Evolutionary conservation across 2,113 vertebrate species (phyloP).

Genomic region (Callionymus lyra): DNA sequence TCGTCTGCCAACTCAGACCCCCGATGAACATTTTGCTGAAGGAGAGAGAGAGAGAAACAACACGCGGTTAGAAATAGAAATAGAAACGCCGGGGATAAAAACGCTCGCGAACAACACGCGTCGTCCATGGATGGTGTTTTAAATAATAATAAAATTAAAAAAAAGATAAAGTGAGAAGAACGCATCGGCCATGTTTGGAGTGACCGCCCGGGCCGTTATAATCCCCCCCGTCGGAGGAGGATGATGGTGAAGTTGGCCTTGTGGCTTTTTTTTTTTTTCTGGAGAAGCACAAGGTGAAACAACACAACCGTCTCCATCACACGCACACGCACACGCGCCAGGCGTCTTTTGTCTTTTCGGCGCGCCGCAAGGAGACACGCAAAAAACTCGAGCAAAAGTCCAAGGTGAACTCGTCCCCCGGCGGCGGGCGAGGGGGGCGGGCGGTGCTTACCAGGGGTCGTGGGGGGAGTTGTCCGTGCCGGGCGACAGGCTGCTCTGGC

Average conservation of each 20-base stretch:
- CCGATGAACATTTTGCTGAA: conserved; percentile 95
- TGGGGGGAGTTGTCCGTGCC: conserved; percentile 85
- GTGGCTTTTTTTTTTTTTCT: too few relatives aligned
- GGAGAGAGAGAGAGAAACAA: conserved; percentile 53
- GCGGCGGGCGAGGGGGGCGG: conserved; percentile 17
- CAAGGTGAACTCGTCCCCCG: conserved; percentile 53
- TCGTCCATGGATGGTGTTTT: too few relatives aligned
- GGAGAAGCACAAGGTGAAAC: conserved; percentile 45
- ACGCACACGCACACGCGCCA: conserved; percentile 54
- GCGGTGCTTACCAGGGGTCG: conserved; percentile 80
- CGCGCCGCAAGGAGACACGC: conserved; percentile 55
- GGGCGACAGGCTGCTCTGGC: conserved; percentile 88
- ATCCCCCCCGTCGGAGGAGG: conserved; percentile 51
- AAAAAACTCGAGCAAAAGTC: conserved; percentile 61
- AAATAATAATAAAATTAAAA: too few relatives aligned
- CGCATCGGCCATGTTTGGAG: conserved; percentile 75
- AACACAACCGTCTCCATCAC: conserved; percentile 42
- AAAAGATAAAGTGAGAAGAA: conserved; percentile 59
- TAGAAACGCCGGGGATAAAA: conserved; percentile 14
- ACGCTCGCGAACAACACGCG: too few relatives aligned
- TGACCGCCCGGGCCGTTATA: conserved; percentile 66
- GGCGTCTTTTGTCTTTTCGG: conserved; percentile 69
- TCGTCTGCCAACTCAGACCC: conserved; percentile 91
- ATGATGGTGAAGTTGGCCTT: conserved; percentile 58
- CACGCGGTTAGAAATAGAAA: conserved; percentile 44